Percentiles rank a stretch among this genome's conserved stretches.
Conservation (phyloP, 2,888 invertebrate genomes). For the Mythimna loreyi region DNA sequence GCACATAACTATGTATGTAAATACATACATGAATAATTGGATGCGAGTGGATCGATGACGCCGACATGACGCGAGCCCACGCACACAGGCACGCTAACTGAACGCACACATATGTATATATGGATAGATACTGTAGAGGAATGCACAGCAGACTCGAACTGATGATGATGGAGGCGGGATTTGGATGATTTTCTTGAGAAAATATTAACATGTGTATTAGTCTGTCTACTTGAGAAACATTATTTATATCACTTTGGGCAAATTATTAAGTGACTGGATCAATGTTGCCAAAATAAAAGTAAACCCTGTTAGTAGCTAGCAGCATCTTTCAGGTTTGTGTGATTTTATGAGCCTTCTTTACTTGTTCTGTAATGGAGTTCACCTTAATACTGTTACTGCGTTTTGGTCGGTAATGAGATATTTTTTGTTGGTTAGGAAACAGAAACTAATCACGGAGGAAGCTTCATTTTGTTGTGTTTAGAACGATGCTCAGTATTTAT, state of each 20-base stretch:
- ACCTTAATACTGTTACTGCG: background rate
- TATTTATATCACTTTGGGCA: too few relatives aligned
- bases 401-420: conserved; percentile 12
- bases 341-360: conserved; percentile 8
- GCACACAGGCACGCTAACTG: conserved; percentile 13
- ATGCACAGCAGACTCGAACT: conserved; percentile 2
- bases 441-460: background rate
- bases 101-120: background rate
- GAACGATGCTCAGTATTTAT: too few relatives aligned
- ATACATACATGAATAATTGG: conserved; percentile 70
- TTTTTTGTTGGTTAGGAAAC: conserved; percentile 7
- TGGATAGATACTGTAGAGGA: background rate
- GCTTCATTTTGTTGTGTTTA: too few relatives aligned
- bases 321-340: background rate
- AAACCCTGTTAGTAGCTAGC: too few relatives aligned
- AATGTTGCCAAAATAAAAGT: background rate
- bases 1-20: conserved; percentile 56
- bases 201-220: background rate
- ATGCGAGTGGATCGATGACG: conserved; percentile 73
- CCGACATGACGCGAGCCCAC: conserved; percentile 63
- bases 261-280: background rate
- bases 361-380: background rate
- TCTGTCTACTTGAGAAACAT: background rate
- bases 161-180: conserved; percentile 1
- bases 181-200: background rate